Conservation (phyloP, 2,888 invertebrate species). For the Cephalotes varians region DNA sequence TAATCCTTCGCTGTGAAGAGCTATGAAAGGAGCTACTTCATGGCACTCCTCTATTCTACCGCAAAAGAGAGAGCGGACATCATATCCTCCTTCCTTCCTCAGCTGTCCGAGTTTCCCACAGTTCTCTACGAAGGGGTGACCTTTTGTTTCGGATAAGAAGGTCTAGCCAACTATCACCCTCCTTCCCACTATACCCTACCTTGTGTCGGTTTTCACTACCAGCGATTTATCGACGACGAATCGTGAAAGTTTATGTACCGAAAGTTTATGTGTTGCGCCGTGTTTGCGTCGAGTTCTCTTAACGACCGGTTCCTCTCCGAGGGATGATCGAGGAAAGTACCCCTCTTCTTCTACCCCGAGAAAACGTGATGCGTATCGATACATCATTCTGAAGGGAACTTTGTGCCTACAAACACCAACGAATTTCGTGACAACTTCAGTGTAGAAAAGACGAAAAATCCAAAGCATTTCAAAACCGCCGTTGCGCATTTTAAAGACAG, state of each 20-base stretch:
- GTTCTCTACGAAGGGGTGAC: constrained; percentile 78
- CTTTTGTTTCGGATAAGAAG: constrained; percentile 76
- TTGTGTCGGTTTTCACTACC: constrained; percentile 68
- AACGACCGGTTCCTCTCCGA: constrained; percentile 65
- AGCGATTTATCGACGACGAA: constrained; percentile 77
- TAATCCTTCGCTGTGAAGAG: constrained; percentile 68
- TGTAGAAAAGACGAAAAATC: background rate
- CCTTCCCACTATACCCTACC: constrained; percentile 57
- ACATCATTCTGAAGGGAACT: constrained; percentile 34
- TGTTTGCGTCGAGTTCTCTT: constrained; percentile 72
- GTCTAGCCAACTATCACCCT: constrained; percentile 59
- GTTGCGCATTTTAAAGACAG: constrained; percentile 21
- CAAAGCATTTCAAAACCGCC: background rate
- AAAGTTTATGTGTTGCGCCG: constrained; percentile 29
- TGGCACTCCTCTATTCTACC: constrained; percentile 52
- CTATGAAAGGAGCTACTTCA: constrained; percentile 48
- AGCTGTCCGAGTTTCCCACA: constrained; percentile 82
- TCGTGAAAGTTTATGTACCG: constrained; percentile 60
- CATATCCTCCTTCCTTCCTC: constrained; percentile 65
- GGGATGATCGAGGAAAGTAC: constrained; percentile 50
- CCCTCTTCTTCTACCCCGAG: constrained; percentile 15
- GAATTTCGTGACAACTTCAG: constrained; percentile 21
- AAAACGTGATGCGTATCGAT: constrained; percentile 49
- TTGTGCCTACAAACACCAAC: constrained; percentile 4
- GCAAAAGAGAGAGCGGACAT: constrained; percentile 46